Evolutionary conservation across 2,797 vertebrate genomes (phyloP), one percentile per base, ranked within the genome.

Genomic region (Channa striata): DNA sequence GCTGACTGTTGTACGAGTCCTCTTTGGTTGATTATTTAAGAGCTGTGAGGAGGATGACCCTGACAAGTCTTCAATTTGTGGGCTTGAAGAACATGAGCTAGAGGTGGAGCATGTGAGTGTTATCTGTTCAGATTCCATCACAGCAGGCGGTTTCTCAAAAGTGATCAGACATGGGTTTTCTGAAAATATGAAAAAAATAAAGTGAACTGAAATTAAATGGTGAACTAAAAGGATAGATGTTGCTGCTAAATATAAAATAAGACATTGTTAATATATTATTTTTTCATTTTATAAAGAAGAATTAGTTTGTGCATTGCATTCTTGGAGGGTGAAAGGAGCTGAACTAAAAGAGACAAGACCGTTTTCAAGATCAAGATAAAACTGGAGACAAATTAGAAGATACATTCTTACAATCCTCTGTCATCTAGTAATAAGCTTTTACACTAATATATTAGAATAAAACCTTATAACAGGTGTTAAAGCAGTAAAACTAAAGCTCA

Each of bases 141-240:
- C 11, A 0, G 12, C 0, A 19, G 16, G 0, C 4, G 51, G 53
- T 34, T 47, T n/a, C 8, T 65, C 10, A 72, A 93, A 80, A 4
- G 43, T 59, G 47, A 93, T 67, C 0, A 20, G 84, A 59, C 93
- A 94, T 17, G 13, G 75, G 54, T 93, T 92, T 1, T 78, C 93
- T 94, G 73, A 20, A 86, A 76, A 59, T 6, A 59, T 1, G 1
- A 74, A n/a, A 19, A 13, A 30, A 30, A 30, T 4, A 20, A 7
- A 49, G 19, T 58, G 3, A 75, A n/a, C 1, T 36, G 3, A 48
- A 54, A 46, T 21, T 30, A 30, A 4, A 30, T 30, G 25, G 25
- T 30, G 25, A 30, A 30, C 25, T 30, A 4, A 30, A 30, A 30
- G 25, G 25, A 30, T 30, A 30, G 25, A 6, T 30, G 6, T 30